These are phyloP conservation scores for Lophotis ruficrista DNA, from an alignment of 2,113 vertebrate genomes.

Conservation along the genomic window DNA sequence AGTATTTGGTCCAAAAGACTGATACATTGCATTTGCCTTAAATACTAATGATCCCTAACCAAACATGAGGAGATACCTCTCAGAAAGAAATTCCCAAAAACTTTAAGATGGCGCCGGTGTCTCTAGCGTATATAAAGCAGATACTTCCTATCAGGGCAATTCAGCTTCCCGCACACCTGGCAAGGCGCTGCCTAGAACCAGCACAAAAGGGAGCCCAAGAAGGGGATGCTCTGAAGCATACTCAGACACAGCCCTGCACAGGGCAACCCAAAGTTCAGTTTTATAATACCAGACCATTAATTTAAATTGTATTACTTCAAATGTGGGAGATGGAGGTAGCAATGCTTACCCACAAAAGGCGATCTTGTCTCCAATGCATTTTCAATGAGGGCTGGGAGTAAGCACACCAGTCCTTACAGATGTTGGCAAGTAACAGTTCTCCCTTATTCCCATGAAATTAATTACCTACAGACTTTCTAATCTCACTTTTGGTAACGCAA, in stretches of 20 bases:
- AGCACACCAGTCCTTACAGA: background rate
- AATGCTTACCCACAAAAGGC: background rate
- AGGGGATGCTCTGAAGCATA: background rate
- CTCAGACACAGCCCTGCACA: background rate
- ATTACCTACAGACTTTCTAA: background rate
- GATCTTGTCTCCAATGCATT: background rate
- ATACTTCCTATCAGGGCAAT: background rate
- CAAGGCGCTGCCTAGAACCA: background rate
- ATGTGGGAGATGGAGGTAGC: background rate
- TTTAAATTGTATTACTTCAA: background rate
- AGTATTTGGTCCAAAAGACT: background rate
- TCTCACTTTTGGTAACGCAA: background rate
- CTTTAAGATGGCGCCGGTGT: background rate
- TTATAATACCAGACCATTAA: background rate
- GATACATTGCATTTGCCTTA: background rate
- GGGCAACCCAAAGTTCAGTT: background rate
- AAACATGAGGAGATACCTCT: background rate
- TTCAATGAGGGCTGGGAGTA: background rate
- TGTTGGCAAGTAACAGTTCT: background rate
- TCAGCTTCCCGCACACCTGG: background rate
- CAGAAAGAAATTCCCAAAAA: background rate
- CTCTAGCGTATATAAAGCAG: background rate
- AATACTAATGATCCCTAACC: background rate
- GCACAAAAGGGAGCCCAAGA: background rate
- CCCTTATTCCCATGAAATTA: background rate